phyloP scores from a whole-genome alignment of 2,888 invertebrate genomes.

The Cetonia aurata region DNA sequence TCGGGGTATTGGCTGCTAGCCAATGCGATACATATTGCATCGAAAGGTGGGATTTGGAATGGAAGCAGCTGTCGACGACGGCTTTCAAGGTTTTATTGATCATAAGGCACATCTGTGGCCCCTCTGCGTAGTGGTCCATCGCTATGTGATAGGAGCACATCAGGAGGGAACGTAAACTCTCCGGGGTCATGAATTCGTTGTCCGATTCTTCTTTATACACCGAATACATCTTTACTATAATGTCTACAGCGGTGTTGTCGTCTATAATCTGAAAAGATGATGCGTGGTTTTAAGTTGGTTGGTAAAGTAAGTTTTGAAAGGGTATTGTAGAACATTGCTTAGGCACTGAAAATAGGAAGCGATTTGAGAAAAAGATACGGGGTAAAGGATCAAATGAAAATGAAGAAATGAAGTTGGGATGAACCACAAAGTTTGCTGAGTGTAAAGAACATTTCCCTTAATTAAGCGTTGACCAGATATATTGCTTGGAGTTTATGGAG shows the following conservation, averaged over 20 bases:
- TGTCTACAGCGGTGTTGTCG: conserved; percentile 73
- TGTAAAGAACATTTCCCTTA: no score
- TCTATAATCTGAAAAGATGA: conserved; percentile 66
- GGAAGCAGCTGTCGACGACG: conserved; percentile 84
- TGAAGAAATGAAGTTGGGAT: no score
- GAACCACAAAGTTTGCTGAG: no score
- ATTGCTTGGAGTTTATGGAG: no score
- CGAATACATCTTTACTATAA: conserved; percentile 75
- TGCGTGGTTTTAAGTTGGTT: no score
- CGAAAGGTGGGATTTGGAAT: conserved; percentile 80
- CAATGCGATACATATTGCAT: conserved; percentile 84
- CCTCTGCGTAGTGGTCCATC: conserved; percentile 83
- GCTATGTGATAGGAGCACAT: conserved; percentile 83
- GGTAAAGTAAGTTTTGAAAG: no score
- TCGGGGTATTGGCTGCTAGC: conserved; percentile 83
- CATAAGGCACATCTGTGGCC: conserved; percentile 69
- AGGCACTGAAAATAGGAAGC: no score
- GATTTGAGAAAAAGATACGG: no score
- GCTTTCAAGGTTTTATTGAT: conserved; percentile 80
- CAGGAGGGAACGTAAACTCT: conserved; percentile 75
- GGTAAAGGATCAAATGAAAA: no score
- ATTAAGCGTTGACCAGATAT: no score
- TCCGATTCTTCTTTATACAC: conserved; percentile 67
- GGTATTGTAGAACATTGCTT: no score
- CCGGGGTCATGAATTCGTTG: conserved; percentile 73